A percentile compares a stretch with the other conserved stretches of the same genome.
Evolutionary conservation across 2,113 vertebrate genomes (phyloP).

Genomic region (Pachyramphus minor): DNA sequence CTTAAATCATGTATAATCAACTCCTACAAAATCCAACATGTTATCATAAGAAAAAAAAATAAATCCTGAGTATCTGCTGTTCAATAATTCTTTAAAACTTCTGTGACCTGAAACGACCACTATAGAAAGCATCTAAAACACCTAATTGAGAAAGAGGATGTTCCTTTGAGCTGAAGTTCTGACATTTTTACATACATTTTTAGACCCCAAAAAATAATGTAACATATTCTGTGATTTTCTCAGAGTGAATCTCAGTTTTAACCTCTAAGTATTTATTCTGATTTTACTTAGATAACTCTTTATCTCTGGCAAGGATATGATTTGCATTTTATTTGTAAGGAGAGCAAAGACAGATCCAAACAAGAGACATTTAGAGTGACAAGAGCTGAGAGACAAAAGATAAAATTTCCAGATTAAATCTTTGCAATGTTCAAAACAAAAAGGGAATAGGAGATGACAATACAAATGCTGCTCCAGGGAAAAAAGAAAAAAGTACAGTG

Average conservation of each 20-base stretch:
- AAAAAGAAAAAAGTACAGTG: constrained; percentile 2
- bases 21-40: background rate
- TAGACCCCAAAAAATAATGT: background rate
- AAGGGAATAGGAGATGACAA: constrained; percentile 3
- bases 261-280: constrained; percentile 61
- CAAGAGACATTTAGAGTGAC: constrained; percentile 25
- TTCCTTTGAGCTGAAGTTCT: background rate
- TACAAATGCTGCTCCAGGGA: background rate
- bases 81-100: background rate
- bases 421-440: constrained; percentile 58
- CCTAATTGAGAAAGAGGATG: background rate
- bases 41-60: background rate
- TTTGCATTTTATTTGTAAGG: constrained; percentile 70
- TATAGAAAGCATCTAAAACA: background rate
- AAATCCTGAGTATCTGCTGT: background rate
- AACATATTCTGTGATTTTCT: constrained; percentile 33
- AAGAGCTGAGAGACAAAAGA: constrained; percentile 36
- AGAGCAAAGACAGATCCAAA: constrained; percentile 46
- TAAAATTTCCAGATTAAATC: constrained; percentile 49
- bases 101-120: background rate
- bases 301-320: constrained; percentile 44
- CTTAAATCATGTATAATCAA: background rate
- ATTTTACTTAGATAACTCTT: constrained; percentile 55
- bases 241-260: constrained; percentile 45
- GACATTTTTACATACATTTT: background rate